A percentile compares a stretch with the other conserved stretches of the same genome.
These are phyloP conservation scores for Ctenodactylus gundi DNA, from an alignment of 2,113 vertebrate species.

Conservation along the genomic window DNA sequence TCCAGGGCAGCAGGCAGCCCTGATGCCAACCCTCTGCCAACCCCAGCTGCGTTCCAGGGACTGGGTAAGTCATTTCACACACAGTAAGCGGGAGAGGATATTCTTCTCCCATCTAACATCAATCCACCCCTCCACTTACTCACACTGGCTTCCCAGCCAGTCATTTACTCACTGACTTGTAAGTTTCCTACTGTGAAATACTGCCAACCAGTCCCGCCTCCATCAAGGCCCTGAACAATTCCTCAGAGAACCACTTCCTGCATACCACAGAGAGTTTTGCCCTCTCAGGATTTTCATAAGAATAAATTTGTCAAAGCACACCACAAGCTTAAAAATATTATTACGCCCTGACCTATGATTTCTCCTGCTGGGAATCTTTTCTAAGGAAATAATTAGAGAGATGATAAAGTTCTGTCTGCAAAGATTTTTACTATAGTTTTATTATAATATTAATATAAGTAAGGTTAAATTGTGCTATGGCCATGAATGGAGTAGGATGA, in stretches of 20 bases:
- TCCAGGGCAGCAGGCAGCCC: not conserved
- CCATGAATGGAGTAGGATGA: no score
- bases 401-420: not conserved
- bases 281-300: not conserved
- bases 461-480: not conserved
- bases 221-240: not conserved
- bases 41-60: not conserved
- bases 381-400: not conserved
- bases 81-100: not conserved
- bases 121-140: not conserved
- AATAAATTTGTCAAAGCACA: not conserved
- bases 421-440: not conserved
- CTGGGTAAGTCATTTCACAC: not conserved
- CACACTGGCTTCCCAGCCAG: not conserved
- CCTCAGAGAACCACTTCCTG: not conserved
- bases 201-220: not conserved
- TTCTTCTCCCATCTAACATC: not conserved
- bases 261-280: not conserved
- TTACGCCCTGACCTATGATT: not conserved
- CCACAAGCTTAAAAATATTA: not conserved
- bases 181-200: not conserved
- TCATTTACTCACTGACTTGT: not conserved
- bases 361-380: not conserved
- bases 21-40: not conserved
- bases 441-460: constrained; percentile 7